Percentiles rank a stretch among this genome's conserved stretches.
Evolutionary conservation across 35 echinoderm and acorn worm genomes (phyloP).

Genomic region (Ophioderma brevispina): DNA sequence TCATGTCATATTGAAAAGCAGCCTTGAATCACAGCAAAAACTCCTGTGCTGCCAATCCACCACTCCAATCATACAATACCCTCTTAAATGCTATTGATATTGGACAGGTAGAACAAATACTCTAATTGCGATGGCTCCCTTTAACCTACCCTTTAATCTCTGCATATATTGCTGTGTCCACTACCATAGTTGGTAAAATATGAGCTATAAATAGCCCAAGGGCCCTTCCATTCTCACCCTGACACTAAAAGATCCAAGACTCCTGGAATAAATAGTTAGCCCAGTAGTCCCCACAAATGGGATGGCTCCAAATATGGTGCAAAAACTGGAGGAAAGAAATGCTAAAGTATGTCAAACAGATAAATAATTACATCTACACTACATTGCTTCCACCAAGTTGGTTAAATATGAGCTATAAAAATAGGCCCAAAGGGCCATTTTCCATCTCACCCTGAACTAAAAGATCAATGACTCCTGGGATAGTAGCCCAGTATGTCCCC

Average conservation of each 20-base stretch:
- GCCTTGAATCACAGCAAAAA: no score
- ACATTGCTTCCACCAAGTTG: no score
- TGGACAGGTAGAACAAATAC: no score
- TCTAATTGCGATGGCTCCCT: no score
- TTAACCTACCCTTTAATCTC: conserved; percentile 94
- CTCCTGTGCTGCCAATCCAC: no score
- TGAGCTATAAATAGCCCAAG: conserved; percentile 69
- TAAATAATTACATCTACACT: no score
- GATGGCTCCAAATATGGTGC: conserved; percentile 79
- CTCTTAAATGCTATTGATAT: no score
- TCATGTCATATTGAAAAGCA: no score
- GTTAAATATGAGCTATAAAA: conserved; percentile 77
- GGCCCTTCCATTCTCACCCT: conserved; percentile 82
- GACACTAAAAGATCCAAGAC: conserved; percentile 88
- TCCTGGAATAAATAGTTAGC: conserved; percentile 92
- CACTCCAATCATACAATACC: no score
- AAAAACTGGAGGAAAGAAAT: background rate
- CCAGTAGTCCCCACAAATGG: conserved; percentile 99
- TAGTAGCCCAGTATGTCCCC: conserved; percentile 96
- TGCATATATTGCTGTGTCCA: conserved; percentile 92
- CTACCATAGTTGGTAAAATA: conserved; percentile 73
- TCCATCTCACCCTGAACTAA: conserved; percentile 87
- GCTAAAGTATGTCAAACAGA: no score
- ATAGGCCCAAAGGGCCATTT: conserved; percentile 75
- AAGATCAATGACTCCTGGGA: conserved; percentile 94